A percentile compares a stretch with the other conserved stretches of the same genome.
phyloP scores from a whole-genome alignment of 2,888 invertebrate genomes.

The Oligia strigilis region DNA sequence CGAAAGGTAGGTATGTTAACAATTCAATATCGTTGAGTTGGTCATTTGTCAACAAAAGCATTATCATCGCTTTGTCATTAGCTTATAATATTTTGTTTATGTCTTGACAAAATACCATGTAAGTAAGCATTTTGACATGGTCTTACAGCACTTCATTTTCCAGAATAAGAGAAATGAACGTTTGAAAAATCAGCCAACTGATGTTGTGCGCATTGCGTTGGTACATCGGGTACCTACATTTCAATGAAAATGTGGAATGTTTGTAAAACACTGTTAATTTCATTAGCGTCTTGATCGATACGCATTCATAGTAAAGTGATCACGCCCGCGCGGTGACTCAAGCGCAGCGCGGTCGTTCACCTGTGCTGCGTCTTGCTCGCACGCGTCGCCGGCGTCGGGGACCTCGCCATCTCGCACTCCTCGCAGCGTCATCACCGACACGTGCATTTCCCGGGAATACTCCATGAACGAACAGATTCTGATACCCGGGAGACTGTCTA shows the following conservation, averaged over 20 bases:
- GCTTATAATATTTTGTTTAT: too few relatives aligned
- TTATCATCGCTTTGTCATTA: neutral
- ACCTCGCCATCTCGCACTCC: neutral
- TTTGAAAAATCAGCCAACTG: neutral
- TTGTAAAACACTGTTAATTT: constrained; percentile 33
- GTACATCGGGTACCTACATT: neutral
- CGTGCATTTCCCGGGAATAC: neutral
- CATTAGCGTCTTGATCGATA: constrained; percentile 34
- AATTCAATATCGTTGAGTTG: neutral
- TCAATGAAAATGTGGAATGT: constrained; percentile 12
- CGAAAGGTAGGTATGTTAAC: neutral
- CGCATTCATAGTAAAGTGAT: constrained; percentile 28
- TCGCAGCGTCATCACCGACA: constrained; percentile 19
- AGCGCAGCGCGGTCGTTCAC: constrained; percentile 53
- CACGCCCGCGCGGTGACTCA: constrained; percentile 41
- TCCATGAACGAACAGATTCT: neutral
- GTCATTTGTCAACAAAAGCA: neutral
- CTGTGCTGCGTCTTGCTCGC: constrained; percentile 42
- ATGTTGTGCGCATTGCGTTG: neutral
- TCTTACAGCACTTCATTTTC: neutral
- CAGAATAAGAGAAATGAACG: neutral
- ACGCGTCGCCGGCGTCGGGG: constrained; percentile 1
- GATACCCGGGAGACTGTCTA: too few relatives aligned
- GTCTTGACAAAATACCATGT: neutral
- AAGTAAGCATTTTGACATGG: neutral